Base-by-base conservation (phyloP, 1,140 invertebrate species). In the Drosophila saltans region DNA sequence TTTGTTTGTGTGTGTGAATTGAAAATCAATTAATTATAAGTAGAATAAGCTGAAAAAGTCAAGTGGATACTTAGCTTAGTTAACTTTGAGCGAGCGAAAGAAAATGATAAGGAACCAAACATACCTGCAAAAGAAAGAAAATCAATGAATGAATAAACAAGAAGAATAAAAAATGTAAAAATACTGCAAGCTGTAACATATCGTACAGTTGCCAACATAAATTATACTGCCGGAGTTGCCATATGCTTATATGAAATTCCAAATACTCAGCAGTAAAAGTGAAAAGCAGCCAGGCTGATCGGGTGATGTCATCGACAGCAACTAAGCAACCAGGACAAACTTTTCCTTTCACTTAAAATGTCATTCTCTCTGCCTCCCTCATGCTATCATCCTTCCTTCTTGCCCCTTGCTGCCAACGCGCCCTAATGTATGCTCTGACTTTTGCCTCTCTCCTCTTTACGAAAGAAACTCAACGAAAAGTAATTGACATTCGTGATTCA, bases 401-500 rank as follows among this genome's bases (percentile, higher is more conserved):
- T 16, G 16, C 45, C 21, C 21, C 45, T 52, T 10, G 45, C 8
- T 26, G 26, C 8, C 10, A n/a, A 28, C 63, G 48, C 61, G 55
- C 78, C 76, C 66, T 77, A 88, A 86, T 88, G 83, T 82, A 88
- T 80, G 80, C 80, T 66, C 62, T 62, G 72, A 72, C 52, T 78
- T 64, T 58, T 62, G 36, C 5, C 66, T 56, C 16, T 58, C 24
- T 24, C 24, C 41, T 61, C 58, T 60, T 28, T 24, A 48, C 45
- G n/a, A 48, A 52, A 52, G n/a, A 48, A 52, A 52, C 45, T 52
- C 21, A 52, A 26, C 45, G 24, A 58, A 65, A 75, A 86, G 82
- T 86, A 86, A 86, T 86, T 86, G 82, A 86, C 82, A 80, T 73
- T 83, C 80, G 84, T 84, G 84, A 80, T 88, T 80, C 84, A 68